Conservation (phyloP, 1,140 invertebrate genomes). For the Formica exsecta region DNA sequence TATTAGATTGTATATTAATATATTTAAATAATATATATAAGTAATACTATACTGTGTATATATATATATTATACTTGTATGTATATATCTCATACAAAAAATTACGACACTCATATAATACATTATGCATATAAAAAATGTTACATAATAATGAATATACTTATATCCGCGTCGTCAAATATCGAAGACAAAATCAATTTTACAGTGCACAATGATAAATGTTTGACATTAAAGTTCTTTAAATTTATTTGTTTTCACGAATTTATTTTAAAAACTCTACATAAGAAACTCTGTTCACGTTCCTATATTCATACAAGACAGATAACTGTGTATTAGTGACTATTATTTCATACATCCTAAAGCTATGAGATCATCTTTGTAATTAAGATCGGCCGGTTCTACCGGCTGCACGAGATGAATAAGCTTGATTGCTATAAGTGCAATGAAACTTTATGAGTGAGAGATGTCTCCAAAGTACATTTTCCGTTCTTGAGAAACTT, state of each 20-base stretch:
- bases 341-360: slow-evolving; percentile 83
- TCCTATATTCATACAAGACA: slow-evolving; percentile 62
- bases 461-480: slow-evolving; percentile 61
- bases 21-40: too few relatives aligned
- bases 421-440: slow-evolving; percentile 64
- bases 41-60: too few relatives aligned
- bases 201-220: not conserved
- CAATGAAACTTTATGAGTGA: slow-evolving; percentile 74
- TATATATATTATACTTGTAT: not conserved
- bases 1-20: too few relatives aligned
- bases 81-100: not conserved
- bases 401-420: slow-evolving; percentile 72
- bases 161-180: not conserved
- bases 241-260: not conserved
- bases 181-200: not conserved
- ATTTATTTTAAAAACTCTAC: not conserved
- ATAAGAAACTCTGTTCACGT: slow-evolving; percentile 16
- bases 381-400: slow-evolving; percentile 86
- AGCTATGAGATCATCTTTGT: slow-evolving; percentile 85
- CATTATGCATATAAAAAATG: not conserved
- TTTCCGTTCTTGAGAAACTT: slow-evolving; percentile 40
- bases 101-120: too few relatives aligned
- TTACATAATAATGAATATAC: not conserved
- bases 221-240: not conserved
- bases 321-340: slow-evolving; percentile 79